A percentile compares a stretch with the other conserved stretches of the same genome.
Evolutionary conservation across 2,888 invertebrate genomes (phyloP).

Genomic region (Clunio marinus): DNA sequence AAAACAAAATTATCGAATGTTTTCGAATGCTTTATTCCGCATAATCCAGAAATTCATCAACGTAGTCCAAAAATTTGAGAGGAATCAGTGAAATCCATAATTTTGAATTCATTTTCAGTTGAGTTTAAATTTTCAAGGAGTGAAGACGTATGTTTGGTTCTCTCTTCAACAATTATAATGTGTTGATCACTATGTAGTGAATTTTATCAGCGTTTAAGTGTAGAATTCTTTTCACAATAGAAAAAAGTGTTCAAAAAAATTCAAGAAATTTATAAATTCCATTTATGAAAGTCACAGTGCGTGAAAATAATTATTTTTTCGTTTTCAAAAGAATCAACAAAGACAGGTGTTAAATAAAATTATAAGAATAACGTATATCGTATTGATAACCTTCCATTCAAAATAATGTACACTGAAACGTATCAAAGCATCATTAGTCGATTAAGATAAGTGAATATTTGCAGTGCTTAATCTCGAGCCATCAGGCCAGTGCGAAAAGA

Average conservation of each 20-base stretch:
- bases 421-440: too few relatives aligned
- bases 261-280: background rate
- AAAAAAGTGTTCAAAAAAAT: background rate
- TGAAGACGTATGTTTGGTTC: conserved; percentile 25
- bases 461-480: too few relatives aligned
- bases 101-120: background rate
- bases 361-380: background rate
- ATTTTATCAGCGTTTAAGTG: background rate
- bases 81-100: too few relatives aligned
- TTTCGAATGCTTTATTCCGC: too few relatives aligned
- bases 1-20: too few relatives aligned
- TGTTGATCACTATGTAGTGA: conserved; percentile 26
- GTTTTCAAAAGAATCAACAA: background rate
- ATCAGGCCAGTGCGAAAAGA: too few relatives aligned
- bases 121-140: conserved; percentile 8
- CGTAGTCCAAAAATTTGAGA: too few relatives aligned
- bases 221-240: background rate
- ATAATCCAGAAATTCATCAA: too few relatives aligned
- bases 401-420: too few relatives aligned
- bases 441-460: too few relatives aligned
- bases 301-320: conserved; percentile 1
- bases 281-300: background rate
- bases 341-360: conserved; percentile 10
- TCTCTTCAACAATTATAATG: conserved; percentile 26
- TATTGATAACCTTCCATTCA: background rate